phyloP scores from a whole-genome alignment of 2,797 vertebrate genomes.

The Thaleichthys pacificus region DNA sequence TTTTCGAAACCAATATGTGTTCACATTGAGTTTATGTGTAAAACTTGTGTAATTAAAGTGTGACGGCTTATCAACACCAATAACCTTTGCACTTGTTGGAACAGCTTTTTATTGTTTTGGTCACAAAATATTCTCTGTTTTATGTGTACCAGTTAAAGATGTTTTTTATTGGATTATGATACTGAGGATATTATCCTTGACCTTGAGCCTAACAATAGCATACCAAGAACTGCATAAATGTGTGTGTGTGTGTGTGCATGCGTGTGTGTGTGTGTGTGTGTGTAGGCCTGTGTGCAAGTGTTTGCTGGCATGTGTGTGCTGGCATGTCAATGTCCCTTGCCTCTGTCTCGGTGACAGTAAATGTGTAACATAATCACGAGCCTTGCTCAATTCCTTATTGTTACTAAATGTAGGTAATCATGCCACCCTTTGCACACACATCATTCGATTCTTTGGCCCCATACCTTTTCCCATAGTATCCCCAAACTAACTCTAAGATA shows the following conservation, averaged over 20 bases:
- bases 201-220: conserved; percentile 27
- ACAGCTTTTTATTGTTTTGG: not conserved
- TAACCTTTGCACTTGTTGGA: not conserved
- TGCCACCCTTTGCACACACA: not conserved
- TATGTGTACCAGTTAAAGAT: conserved; percentile 48
- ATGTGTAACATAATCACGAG: conserved; percentile 70
- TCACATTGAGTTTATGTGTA: not conserved
- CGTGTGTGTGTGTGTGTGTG: conserved; percentile 12
- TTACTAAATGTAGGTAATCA: not conserved
- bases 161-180: conserved; percentile 46
- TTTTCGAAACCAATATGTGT: too few relatives aligned
- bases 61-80: not conserved
- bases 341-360: conserved; percentile 59
- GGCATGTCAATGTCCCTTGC: not conserved
- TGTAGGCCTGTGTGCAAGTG: conserved; percentile 14
- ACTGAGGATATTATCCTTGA: conserved; percentile 50
- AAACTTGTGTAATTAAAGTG: not conserved
- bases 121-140: conserved; percentile 31
- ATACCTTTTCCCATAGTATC: not conserved
- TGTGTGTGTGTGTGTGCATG: conserved; percentile 14
- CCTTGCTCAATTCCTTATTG: conserved; percentile 9
- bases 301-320: conserved; percentile 5
- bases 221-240: conserved; percentile 16
- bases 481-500: not conserved
- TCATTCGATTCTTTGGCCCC: too few relatives aligned